Conservation (phyloP, 2,888 invertebrate genomes). For the Homarus gammarus region DNA sequence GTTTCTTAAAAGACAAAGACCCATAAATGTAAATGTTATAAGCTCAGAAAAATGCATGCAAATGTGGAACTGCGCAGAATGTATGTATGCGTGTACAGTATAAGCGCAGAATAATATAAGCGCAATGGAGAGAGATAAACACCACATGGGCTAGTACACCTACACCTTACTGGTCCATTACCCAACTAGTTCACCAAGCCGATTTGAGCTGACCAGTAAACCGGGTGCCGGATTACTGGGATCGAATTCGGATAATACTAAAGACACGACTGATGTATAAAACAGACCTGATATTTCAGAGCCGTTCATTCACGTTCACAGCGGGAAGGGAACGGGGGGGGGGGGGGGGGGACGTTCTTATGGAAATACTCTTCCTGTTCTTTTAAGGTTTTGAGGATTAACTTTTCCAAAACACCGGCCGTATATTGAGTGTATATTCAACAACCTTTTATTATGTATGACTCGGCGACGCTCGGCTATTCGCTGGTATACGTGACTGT, state of each 20-base stretch:
- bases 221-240: slow-evolving; percentile 7
- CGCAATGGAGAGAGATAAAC: background rate
- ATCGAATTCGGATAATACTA: slow-evolving; percentile 23
- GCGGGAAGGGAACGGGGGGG: background rate
- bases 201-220: slow-evolving; percentile 20
- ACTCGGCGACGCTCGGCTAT: too few relatives aligned
- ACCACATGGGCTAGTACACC: background rate
- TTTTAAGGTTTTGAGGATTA: background rate
- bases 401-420: background rate
- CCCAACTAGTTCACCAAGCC: slow-evolving; percentile 17
- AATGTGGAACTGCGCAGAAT: too few relatives aligned
- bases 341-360: background rate
- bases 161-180: background rate
- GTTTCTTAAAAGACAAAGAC: too few relatives aligned
- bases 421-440: background rate
- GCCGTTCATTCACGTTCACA: background rate
- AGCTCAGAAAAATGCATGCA: too few relatives aligned
- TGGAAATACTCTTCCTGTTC: background rate
- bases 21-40: too few relatives aligned
- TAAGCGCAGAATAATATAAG: too few relatives aligned
- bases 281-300: background rate
- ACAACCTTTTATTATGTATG: background rate
- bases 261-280: slow-evolving; percentile 20
- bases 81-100: too few relatives aligned
- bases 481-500: too few relatives aligned